Base-by-base conservation (phyloP, 2,797 vertebrate genomes). In the Cryptoblepharus egeriae region DNA sequence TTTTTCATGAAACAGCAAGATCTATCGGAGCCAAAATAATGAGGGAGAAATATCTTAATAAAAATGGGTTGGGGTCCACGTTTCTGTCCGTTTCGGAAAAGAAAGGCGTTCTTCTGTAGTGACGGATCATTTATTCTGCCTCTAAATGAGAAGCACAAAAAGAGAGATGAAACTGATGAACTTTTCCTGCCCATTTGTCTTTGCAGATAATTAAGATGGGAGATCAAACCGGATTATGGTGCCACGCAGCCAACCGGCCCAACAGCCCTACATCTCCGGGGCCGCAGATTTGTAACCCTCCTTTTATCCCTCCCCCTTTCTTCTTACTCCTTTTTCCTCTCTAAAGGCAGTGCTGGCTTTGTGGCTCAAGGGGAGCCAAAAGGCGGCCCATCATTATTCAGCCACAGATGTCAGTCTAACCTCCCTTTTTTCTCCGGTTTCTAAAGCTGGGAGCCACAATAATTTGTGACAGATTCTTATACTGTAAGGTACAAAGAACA, bases 211-310 rank as follows among this genome's bases (percentile, higher is more conserved):
- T 98, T 98, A 97, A 97, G 95, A 96, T 95, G 94, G 92, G 95
- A 96, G 97, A 98, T 98, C 97, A 97, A 96, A 97, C 97, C 97
- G 96, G 96, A 97, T 97, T 96, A 96, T 96, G 96, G 95, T 96
- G 96, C 95, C 96, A 97, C 92, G 95, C 96, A 95, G 95, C 95
- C 97, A 97, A 97, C 97, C 96, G 97, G 97, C 93, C 96, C 95
- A 95, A 96, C 96, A 96, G 96, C 96, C 96, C 97, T 95, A 96
- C 96, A 97, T 96, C 96, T 96, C 96, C 88, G 90, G 95, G 96
- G 96, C 91, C 94, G 92, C 95, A 95, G 96, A 96, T 93, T 96
- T 95, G 94, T 97, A 96, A 97, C 97, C 96, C 96, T 96, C 95
- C 97, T 97, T 97, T 95, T 45, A 84, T 84, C 82, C 94, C 95